Conservation (phyloP, 2,797 vertebrate genomes). For the Typhlichthys subterraneus region DNA sequence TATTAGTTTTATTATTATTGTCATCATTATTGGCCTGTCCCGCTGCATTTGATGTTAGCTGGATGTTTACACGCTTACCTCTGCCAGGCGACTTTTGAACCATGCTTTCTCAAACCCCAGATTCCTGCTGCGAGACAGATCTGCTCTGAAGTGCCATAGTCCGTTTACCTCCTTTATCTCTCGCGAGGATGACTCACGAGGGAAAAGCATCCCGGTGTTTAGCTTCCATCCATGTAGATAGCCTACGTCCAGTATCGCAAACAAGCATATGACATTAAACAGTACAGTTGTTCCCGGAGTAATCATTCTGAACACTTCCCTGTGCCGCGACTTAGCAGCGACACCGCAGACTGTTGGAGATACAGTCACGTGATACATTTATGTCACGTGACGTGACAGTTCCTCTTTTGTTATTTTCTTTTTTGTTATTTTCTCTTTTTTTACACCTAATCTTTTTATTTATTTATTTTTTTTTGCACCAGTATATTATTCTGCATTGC, state of each 20-base stretch:
- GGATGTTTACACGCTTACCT: slow-evolving; percentile 75
- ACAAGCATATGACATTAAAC: slow-evolving; percentile 31
- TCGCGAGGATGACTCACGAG: slow-evolving; percentile 82
- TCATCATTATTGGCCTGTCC: background rate
- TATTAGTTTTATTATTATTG: too few relatives aligned
- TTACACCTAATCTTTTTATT: background rate
- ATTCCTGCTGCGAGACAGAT: slow-evolving; percentile 78
- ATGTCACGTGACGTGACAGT: too few relatives aligned
- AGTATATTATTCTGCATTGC: too few relatives aligned
- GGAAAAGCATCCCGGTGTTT: slow-evolving; percentile 81
- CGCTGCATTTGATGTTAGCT: background rate
- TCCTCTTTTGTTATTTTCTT: too few relatives aligned
- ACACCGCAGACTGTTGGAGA: background rate
- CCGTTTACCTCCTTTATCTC: slow-evolving; percentile 86
- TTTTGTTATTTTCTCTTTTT: background rate
- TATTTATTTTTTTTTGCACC: too few relatives aligned
- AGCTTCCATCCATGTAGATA: slow-evolving; percentile 24
- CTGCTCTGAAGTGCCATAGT: slow-evolving; percentile 90
- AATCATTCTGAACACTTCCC: background rate
- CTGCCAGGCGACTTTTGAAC: slow-evolving; percentile 80
- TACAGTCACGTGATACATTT: too few relatives aligned
- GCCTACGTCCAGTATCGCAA: slow-evolving; percentile 20
- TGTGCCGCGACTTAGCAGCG: background rate
- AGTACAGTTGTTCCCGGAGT: accelerated
- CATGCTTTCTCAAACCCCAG: slow-evolving; percentile 83